These are phyloP conservation scores for Sebastes trivittatus DNA, from an alignment of 2,797 vertebrate species.

Conservation along the genomic window DNA sequence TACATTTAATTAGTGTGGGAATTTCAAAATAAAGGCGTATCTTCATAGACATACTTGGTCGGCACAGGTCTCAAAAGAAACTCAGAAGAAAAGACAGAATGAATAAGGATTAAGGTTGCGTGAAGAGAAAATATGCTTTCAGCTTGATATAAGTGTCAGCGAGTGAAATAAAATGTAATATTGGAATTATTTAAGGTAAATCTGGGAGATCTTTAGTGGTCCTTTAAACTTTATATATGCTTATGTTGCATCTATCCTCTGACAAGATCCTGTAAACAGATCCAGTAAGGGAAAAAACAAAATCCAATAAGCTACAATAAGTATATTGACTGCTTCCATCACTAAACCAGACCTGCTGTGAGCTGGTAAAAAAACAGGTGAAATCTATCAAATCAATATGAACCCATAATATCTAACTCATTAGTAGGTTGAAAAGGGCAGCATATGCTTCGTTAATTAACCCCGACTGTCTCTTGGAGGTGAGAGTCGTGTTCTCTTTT, in stretches of 20 bases:
- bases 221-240: not conserved
- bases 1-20: too few species aligned
- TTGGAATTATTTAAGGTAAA: not conserved
- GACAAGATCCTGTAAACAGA: not conserved
- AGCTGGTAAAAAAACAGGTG: not conserved
- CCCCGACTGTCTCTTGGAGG: constrained; percentile 14
- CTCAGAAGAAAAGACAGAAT: not conserved
- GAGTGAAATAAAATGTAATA: not conserved
- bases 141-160: not conserved
- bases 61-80: not conserved
- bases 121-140: not conserved
- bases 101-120: not conserved
- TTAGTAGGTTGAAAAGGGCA: not conserved
- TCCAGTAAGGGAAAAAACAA: not conserved
- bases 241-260: not conserved
- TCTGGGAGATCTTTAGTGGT: not conserved
- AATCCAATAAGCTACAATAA: not conserved
- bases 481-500: constrained; percentile 25
- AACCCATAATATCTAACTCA: not conserved
- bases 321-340: not conserved
- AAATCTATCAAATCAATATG: not conserved
- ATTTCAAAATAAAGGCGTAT: too few species aligned
- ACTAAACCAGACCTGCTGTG: not conserved
- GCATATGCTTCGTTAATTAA: constrained; percentile 27
- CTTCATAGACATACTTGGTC: too few species aligned